Base-by-base conservation (phyloP, 2,888 invertebrate species). In the Meteorus colon region DNA sequence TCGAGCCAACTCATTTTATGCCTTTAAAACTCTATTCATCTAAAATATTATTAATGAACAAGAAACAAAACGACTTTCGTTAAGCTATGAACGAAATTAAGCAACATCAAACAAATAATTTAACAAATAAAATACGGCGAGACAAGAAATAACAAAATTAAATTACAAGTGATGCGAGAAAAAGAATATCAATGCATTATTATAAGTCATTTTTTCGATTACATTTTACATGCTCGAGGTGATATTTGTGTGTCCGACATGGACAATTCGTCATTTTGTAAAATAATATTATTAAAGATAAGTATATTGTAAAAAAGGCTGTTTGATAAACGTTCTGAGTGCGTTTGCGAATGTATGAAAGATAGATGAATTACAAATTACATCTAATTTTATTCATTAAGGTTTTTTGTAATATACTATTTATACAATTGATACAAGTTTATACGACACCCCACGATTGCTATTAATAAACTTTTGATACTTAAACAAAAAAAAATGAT, bases 381-480 rank as follows among this genome's bases (percentile, higher is more conserved):
- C 5, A 27, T 19, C 8, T 62, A 31, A 27, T 62, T 62, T 62
- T 24, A 19, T 62, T 27, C 19, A 31, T 14, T 62, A 31, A 29
- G 31, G 0, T 34, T 14, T 63, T 63, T 65, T 65, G 65, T 41
- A 65, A 34, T 24, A 12, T 77, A 74, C 55, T 51, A 74, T 67
- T 76, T 77, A 70, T 78, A 71, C 60, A 45, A 70, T 75, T 66
- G 68, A 66, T 73, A 60, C 73, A 31, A 73, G 62, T 78, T 51
- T 63, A 75, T 19, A 5, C 55, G 19, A n/a, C 55, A 19, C 76
- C 63, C 67, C 74, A 77, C 73, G 77, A 70, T 67, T 65, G 73
- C 63, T 79, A 79, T 77, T 76, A 82, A 82, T 81, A 82, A 76
- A 80, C 80, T 81, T 55, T 55, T 82, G 78, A 55, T 79, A 80